These are phyloP conservation scores for Dilophus febrilis DNA, from an alignment of 2,888 invertebrate species.

Conservation along the genomic window DNA sequence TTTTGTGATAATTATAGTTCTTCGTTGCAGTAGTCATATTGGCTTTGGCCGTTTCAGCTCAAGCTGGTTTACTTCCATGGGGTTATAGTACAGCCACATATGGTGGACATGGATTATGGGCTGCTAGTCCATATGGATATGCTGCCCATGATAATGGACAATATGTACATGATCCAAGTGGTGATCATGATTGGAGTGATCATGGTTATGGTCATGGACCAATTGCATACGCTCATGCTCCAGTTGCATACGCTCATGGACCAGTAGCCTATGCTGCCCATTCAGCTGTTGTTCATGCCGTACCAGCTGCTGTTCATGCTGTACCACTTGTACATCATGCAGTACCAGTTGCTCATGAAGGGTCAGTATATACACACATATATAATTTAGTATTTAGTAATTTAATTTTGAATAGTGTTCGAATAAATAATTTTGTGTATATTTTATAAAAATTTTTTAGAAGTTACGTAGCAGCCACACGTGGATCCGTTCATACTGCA, in stretches of 20 bases:
- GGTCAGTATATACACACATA: background rate
- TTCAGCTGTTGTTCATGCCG: no score
- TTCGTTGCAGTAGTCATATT: constrained; percentile 25
- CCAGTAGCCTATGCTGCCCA: constrained; percentile 21
- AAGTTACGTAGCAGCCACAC: constrained; percentile 27
- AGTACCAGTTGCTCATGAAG: constrained; percentile 18
- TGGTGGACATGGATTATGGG: background rate
- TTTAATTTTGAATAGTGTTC: no score
- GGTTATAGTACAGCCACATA: background rate
- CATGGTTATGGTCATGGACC: no score
- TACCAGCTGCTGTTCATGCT: no score
- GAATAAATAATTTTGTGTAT: no score
- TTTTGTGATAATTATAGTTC: constrained; percentile 19
- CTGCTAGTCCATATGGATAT: constrained; percentile 14
- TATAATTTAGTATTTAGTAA: no score
- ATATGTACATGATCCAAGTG: no score
- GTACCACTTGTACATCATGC: constrained; percentile 28
- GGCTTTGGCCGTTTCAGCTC: constrained; percentile 19
- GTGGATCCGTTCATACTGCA: constrained; percentile 27
- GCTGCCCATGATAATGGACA: constrained; percentile 13
- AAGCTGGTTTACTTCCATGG: background rate
- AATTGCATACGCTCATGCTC: no score
- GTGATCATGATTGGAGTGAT: no score
- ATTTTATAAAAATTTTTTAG: constrained; percentile 12
- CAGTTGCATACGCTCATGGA: no score